These are phyloP conservation scores for Formicarius rufipectus DNA, from an alignment of 2,113 vertebrate species.

Conservation along the genomic window DNA sequence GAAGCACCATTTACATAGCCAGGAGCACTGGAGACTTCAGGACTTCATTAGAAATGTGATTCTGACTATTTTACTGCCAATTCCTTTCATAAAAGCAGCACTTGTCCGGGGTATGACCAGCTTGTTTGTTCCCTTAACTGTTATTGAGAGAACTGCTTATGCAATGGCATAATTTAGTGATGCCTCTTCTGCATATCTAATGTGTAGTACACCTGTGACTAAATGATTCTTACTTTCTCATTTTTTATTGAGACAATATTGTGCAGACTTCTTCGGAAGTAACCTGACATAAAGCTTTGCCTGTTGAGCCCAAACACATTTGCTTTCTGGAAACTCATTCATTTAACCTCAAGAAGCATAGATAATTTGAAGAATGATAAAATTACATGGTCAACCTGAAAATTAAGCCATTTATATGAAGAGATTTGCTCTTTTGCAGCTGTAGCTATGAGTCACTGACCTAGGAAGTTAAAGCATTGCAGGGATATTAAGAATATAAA, in stretches of 20 bases:
- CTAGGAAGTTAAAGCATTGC: neutral
- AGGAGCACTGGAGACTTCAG: neutral
- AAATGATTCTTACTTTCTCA: neutral
- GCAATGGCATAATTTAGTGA: neutral
- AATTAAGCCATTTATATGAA: constrained; percentile 30
- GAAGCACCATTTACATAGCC: neutral
- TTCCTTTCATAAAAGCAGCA: neutral
- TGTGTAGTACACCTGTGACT: neutral
- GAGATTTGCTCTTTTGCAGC: neutral
- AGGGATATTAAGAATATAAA: constrained; percentile 15
- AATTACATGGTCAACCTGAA: constrained; percentile 20
- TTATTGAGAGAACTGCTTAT: neutral
- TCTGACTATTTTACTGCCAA: neutral
- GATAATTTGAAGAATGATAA: constrained; percentile 32
- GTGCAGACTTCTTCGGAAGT: neutral
- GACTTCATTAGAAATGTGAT: neutral
- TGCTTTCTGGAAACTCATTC: neutral
- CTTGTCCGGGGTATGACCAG: neutral
- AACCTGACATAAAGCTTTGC: neutral
- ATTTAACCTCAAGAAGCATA: neutral
- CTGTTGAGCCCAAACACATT: neutral
- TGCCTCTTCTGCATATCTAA: neutral
- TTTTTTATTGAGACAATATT: constrained; percentile 1
- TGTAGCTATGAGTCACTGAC: constrained; percentile 23
- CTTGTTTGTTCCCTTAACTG: neutral